Base-by-base conservation (phyloP, 2,113 vertebrate species). In the Trachemys scripta region DNA sequence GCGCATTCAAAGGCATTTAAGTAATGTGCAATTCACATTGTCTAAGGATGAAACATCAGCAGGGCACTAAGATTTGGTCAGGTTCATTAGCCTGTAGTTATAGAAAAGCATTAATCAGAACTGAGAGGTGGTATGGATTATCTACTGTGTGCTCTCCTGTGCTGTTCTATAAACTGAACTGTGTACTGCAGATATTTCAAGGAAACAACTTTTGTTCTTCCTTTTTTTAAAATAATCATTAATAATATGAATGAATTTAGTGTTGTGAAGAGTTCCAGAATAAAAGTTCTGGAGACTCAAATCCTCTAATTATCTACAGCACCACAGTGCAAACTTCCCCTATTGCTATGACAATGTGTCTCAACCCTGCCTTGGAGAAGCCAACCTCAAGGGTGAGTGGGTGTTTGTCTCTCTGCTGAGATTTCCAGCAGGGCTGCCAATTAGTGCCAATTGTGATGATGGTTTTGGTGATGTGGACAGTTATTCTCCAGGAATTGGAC, bases 321-420 rank as follows among this genome's bases (percentile, higher is more conserved):
- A 38, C 9, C 3, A 1, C 72, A 62, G n/a, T 72, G 62, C 56
- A 95, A 86, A n/a, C 50, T 94, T 53, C 17, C 75, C 17, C 80
- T 87, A 82, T 88, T 95, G 84, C 94, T 51, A 81, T 90, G 65
- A 94, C 90, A 94, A 88, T 95, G 80, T 87, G 79, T 88, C 86
- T 92, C 86, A 56, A 84, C 93, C 50, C 35, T 57, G 57, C 54
- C 83, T 50, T 72, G 62, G 57, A 88, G 88, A 94, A 96, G 31
- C 25, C 62, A 45, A 59, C 29, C 65, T 90, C 57, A 87, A 88
- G 56, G 29, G 27, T 91, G 92, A 92, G 95, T 89, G 86, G 84
- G 93, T 57, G 95, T 95, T 97, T 88, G 62, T 31, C 80, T 92
- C 25, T 20, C 83, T 85, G 53, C 65, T 89, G 78, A 92, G 53